These are phyloP conservation scores for Huso huso DNA, from an alignment of 2,797 vertebrate species.

Conservation along the genomic window DNA sequence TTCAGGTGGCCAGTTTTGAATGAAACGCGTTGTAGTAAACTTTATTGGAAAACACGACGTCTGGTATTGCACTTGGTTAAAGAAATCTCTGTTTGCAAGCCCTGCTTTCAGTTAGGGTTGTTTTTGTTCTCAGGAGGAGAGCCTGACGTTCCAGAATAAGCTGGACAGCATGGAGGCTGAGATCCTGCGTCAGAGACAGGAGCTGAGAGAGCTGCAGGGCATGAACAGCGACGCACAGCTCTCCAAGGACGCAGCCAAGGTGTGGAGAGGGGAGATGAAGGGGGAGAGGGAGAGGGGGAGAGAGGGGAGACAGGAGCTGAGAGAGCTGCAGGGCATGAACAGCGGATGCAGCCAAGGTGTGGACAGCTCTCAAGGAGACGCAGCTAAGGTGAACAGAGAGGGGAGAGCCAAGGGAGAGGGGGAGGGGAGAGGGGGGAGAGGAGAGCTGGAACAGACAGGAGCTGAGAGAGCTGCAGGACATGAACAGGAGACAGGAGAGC, in stretches of 20 bases:
- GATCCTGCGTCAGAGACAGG: constrained; percentile 53
- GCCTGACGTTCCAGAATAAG: constrained; percentile 59
- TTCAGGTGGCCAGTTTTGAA: too few relatives aligned
- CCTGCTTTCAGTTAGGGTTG: too few relatives aligned
- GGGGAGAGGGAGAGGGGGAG: too few relatives aligned
- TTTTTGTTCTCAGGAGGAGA: constrained; percentile 60
- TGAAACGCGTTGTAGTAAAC: too few relatives aligned
- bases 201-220: constrained; percentile 55
- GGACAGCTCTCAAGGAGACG: too few relatives aligned
- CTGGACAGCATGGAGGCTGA: constrained; percentile 65
- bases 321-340: constrained; percentile 46
- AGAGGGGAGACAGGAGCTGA: background rate
- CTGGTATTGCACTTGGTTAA: background rate
- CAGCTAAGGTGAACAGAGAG: too few relatives aligned
- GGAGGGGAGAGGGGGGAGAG: background rate
- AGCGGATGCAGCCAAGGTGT: constrained; percentile 13
- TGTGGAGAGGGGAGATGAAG: constrained; percentile 36
- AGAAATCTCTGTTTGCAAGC: too few relatives aligned
- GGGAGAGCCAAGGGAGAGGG: background rate
- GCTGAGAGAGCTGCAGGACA: background rate
- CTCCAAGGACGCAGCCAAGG: constrained; percentile 63
- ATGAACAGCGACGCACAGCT: constrained; percentile 59
- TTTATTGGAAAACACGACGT: too few relatives aligned
- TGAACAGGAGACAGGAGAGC: too few relatives aligned
- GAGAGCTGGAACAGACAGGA: too few relatives aligned